These are phyloP conservation scores for Diabrotica virgifera DNA, from an alignment of 1,140 invertebrate genomes.

Conservation along the genomic window DNA sequence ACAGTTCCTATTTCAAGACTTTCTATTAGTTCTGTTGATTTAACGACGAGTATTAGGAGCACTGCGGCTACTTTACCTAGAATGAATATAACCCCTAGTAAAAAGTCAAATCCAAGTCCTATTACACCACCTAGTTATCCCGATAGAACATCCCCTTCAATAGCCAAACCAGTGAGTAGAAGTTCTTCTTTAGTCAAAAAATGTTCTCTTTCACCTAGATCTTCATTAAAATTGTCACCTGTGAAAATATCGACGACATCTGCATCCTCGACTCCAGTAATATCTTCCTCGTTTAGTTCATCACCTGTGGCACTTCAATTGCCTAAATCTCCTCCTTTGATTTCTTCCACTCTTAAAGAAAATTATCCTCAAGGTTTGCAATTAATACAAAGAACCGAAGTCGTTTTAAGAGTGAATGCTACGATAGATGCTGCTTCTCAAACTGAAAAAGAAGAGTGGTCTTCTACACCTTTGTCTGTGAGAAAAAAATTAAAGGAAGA, in stretches of 20 bases:
- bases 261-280: constrained; percentile 25
- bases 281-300: constrained; percentile 32
- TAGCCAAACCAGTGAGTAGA: constrained; percentile 20
- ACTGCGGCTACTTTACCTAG: constrained; percentile 13
- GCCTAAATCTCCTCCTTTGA: constrained; percentile 41
- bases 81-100: neutral
- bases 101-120: neutral
- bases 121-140: constrained; percentile 14
- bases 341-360: constrained; percentile 40
- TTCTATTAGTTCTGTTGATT: constrained; percentile 17
- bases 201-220: constrained; percentile 24
- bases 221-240: constrained; percentile 24
- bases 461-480: constrained; percentile 44
- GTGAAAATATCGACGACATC: constrained; percentile 16
- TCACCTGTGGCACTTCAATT: constrained; percentile 33
- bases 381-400: constrained; percentile 60
- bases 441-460: constrained; percentile 53
- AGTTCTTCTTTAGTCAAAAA: constrained; percentile 33
- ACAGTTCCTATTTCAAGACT: constrained; percentile 18
- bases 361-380: constrained; percentile 52
- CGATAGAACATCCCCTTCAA: constrained; percentile 1
- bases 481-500: constrained; percentile 68
- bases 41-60: constrained; percentile 8
- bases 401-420: constrained; percentile 59
- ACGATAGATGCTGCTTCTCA: constrained; percentile 62